Percentiles rank a stretch among this genome's conserved stretches.
Evolutionary conservation across 2,113 vertebrate species (phyloP).

Genomic region (Carassius carassius): DNA sequence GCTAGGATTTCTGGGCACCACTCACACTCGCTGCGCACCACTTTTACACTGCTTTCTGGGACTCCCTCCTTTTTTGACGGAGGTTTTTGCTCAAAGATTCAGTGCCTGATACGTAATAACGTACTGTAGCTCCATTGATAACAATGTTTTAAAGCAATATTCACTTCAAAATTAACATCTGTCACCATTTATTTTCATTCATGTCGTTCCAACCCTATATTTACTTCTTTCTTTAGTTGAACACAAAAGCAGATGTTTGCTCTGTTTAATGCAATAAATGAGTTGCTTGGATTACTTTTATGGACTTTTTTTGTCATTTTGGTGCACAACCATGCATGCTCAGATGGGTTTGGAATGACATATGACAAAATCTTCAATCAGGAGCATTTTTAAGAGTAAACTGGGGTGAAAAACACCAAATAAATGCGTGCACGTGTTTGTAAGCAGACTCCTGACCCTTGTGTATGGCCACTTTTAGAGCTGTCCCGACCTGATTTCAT

Average conservation of each 20-base stretch:
- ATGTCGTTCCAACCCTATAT: neutral
- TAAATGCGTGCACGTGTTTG: neutral
- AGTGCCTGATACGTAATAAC: conserved; percentile 62
- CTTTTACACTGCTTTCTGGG: conserved; percentile 41
- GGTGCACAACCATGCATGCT: neutral
- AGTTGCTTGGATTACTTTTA: neutral
- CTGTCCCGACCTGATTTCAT: conserved; percentile 46
- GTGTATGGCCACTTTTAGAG: conserved; percentile 30
- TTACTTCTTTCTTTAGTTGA: neutral
- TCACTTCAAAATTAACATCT: neutral
- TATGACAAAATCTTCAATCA: neutral
- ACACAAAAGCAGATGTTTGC: neutral
- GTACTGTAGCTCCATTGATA: conserved; percentile 48
- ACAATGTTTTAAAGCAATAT: neutral
- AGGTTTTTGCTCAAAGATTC: conserved; percentile 62
- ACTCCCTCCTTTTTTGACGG: conserved; percentile 28
- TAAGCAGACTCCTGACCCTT: neutral
- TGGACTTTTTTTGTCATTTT: neutral
- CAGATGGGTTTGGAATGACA: neutral
- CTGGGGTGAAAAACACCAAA: conserved; percentile 13
- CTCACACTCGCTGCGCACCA: conserved; percentile 55
- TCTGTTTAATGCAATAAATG: neutral
- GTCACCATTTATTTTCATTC: too few relatives aligned
- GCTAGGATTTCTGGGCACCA: conserved; percentile 75
- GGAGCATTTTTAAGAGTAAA: neutral